These are phyloP conservation scores for Artibeus jamaicensis DNA, from an alignment of 2,797 vertebrate species.

Conservation along the genomic window DNA sequence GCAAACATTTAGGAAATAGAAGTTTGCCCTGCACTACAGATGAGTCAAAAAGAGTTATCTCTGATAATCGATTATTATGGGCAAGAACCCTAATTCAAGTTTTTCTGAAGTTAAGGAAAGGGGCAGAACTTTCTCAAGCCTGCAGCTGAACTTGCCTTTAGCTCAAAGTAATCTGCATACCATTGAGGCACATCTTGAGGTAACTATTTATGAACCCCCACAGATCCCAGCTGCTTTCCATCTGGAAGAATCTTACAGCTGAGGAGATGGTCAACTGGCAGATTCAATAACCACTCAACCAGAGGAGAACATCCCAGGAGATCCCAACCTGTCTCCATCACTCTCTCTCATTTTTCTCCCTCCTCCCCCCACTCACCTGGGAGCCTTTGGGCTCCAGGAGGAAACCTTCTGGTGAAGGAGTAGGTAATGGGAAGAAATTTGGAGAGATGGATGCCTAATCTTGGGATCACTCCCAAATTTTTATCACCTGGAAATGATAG, in stretches of 20 bases:
- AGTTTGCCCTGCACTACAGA: background rate
- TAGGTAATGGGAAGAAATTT: background rate
- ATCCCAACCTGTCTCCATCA: background rate
- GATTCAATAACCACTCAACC: background rate
- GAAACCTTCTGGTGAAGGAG: background rate
- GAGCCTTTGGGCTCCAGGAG: background rate
- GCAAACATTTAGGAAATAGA: background rate
- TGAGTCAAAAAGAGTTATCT: background rate
- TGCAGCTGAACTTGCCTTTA: background rate
- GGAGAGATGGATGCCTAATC: background rate
- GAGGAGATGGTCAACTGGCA: background rate
- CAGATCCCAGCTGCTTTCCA: background rate
- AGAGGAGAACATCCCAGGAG: background rate
- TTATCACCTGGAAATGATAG: background rate
- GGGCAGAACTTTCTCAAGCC: background rate
- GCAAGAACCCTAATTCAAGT: background rate
- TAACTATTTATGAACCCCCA: background rate
- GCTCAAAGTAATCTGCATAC: background rate
- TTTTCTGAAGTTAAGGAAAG: background rate
- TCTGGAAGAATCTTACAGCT: background rate
- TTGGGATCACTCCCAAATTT: background rate
- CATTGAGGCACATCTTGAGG: background rate
- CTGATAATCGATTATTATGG: background rate
- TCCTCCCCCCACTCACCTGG: background rate
- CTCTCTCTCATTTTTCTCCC: background rate